Conservation (phyloP, 2,888 invertebrate genomes). For the Xestia xanthographa region DNA sequence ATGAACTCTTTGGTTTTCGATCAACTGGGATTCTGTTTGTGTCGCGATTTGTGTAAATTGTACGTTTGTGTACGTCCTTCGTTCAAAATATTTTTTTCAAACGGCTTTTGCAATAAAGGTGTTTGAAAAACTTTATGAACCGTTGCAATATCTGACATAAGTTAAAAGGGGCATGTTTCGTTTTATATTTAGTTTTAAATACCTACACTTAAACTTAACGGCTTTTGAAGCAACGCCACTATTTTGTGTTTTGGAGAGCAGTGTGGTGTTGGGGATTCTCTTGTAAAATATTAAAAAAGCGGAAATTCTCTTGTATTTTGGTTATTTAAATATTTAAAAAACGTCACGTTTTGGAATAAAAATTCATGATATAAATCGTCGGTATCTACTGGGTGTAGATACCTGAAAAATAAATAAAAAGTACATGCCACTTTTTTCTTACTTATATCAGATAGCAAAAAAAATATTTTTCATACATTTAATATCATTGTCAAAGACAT, state of each 20-base stretch:
- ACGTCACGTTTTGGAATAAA: background rate
- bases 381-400: background rate
- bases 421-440: slow-evolving; percentile 10
- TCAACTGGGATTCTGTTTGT: slow-evolving; percentile 59
- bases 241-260: too few relatives aligned
- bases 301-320: too few relatives aligned
- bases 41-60: slow-evolving; percentile 34
- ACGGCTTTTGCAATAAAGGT: background rate
- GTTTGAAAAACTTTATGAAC: slow-evolving; percentile 37
- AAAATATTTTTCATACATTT: slow-evolving; percentile 17
- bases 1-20: slow-evolving; percentile 74
- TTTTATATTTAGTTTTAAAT: background rate
- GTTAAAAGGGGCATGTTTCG: slow-evolving; percentile 13
- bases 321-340: too few relatives aligned
- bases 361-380: background rate
- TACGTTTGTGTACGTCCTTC: slow-evolving; percentile 39
- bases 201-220: too few relatives aligned
- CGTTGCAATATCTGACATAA: slow-evolving; percentile 27
- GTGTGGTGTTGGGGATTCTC: background rate
- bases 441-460: background rate
- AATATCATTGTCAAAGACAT: slow-evolving; percentile 43
- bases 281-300: background rate
- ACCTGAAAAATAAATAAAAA: background rate
- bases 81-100: slow-evolving; percentile 18
- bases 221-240: too few relatives aligned